A percentile compares a stretch with the other conserved stretches of the same genome.
These are phyloP conservation scores for Calosoma granatense DNA, from an alignment of 1,140 invertebrate species.

Conservation along the genomic window DNA sequence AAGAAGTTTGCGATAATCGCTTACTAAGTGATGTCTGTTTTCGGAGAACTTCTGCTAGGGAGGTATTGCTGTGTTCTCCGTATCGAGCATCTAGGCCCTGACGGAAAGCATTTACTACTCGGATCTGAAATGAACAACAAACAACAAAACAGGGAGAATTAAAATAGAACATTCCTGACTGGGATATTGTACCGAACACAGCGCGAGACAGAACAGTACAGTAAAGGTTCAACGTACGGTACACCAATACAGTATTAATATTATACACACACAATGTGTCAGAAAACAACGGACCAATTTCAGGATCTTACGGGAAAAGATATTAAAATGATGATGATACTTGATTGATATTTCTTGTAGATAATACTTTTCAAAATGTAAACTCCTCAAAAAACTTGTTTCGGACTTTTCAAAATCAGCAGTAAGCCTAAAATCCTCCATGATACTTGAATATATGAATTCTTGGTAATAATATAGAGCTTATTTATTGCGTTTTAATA, in stretches of 20 bases:
- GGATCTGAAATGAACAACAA: conserved; percentile 69
- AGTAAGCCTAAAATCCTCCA: too few species aligned
- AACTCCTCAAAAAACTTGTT: too few species aligned
- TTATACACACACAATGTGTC: too few species aligned
- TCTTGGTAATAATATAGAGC: too few species aligned
- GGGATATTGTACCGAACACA: conserved; percentile 25
- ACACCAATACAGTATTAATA: neutral
- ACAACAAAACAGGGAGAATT: conserved; percentile 36
- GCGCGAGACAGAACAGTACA: conserved; percentile 32
- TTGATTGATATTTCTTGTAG: too few species aligned
- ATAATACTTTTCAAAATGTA: too few species aligned
- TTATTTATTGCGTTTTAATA: too few species aligned
- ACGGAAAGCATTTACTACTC: conserved; percentile 98
- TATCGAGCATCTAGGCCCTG: conserved; percentile 93
- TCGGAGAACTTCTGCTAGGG: conserved; percentile 78
- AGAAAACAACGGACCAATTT: too few species aligned
- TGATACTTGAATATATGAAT: too few species aligned
- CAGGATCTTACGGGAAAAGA: too few species aligned
- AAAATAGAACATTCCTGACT: conserved; percentile 35
- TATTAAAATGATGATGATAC: too few species aligned
- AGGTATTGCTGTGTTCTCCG: conserved; percentile 81
- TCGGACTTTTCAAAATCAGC: too few species aligned
- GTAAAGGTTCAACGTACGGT: conserved; percentile 16
- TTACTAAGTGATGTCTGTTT: conserved; percentile 85
- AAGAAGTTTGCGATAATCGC: conserved; percentile 80